A percentile compares a stretch with the other conserved stretches of the same genome.
Conservation (phyloP, 2,888 invertebrate species). For the Empis livida region DNA sequence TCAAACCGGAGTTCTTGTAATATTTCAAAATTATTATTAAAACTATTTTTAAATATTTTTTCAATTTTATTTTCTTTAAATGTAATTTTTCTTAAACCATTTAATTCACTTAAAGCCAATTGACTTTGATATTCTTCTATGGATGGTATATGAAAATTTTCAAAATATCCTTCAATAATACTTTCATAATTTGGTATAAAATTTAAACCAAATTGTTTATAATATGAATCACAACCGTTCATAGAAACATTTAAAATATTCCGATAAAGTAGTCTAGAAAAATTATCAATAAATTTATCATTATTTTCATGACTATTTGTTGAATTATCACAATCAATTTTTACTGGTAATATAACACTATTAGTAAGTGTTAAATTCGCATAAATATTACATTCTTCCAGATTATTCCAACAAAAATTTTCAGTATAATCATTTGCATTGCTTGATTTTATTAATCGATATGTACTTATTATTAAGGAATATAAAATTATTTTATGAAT, state of each 20-base stretch:
- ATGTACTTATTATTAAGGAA: no score
- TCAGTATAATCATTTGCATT: background rate
- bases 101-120: background rate
- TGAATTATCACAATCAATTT: background rate
- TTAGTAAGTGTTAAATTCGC: constrained; percentile 3
- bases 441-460: no score
- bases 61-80: constrained; percentile 3
- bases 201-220: constrained; percentile 2
- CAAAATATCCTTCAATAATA: background rate
- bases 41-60: constrained; percentile 4
- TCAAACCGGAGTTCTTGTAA: background rate
- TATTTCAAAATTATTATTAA: background rate
- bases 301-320: no score
- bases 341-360: constrained; percentile 1
- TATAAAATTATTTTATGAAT: no score
- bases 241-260: constrained; percentile 1
- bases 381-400: constrained; percentile 1
- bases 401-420: background rate
- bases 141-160: constrained; percentile 2
- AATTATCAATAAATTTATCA: no score
- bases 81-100: background rate
- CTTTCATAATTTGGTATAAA: constrained; percentile 2
- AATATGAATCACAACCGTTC: constrained; percentile 3
- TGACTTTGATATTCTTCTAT: background rate
- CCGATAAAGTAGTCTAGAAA: background rate